These are phyloP conservation scores for Capitella teleta DNA, from an alignment of 1,140 invertebrate species.

Conservation along the genomic window DNA sequence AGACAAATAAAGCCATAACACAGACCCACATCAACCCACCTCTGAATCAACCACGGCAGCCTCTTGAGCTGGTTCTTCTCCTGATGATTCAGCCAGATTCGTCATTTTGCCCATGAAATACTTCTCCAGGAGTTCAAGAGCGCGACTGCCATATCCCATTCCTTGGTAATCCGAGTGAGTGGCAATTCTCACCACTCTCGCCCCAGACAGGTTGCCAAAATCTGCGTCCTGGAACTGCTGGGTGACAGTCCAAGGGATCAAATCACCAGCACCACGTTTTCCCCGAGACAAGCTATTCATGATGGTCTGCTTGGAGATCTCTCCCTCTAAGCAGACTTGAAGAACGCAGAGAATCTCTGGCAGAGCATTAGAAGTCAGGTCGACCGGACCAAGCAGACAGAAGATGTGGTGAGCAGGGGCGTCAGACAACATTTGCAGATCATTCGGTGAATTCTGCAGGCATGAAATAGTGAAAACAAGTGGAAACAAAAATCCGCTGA, in stretches of 20 bases:
- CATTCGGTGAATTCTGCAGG: slow-evolving; percentile 86
- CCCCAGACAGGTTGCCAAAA: slow-evolving; percentile 82
- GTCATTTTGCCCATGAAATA: slow-evolving; percentile 81
- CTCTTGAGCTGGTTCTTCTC: slow-evolving; percentile 5
- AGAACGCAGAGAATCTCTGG: slow-evolving; percentile 86
- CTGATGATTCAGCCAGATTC: slow-evolving; percentile 51
- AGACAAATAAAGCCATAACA: neutral
- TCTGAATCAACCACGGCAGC: slow-evolving; percentile 19
- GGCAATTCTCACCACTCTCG: slow-evolving; percentile 85
- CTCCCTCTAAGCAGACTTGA: slow-evolving; percentile 91
- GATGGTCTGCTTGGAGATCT: slow-evolving; percentile 73
- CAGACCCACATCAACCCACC: neutral
- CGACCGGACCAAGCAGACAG: slow-evolving; percentile 29
- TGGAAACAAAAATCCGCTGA: neutral
- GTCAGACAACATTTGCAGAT: slow-evolving; percentile 96
- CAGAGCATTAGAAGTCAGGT: slow-evolving; percentile 51
- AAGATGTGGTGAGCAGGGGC: slow-evolving; percentile 93
- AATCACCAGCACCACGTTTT: slow-evolving; percentile 81
- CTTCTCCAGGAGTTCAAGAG: slow-evolving; percentile 67
- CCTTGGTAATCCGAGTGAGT: slow-evolving; percentile 96
- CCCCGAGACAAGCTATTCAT: slow-evolving; percentile 68
- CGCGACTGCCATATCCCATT: slow-evolving; percentile 88
- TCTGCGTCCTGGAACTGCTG: slow-evolving; percentile 91
- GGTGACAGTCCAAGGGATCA: slow-evolving; percentile 96
- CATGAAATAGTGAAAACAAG: neutral